phyloP scores from a whole-genome alignment of 2,888 invertebrate species.

The Pandemis cinnamomeana region DNA sequence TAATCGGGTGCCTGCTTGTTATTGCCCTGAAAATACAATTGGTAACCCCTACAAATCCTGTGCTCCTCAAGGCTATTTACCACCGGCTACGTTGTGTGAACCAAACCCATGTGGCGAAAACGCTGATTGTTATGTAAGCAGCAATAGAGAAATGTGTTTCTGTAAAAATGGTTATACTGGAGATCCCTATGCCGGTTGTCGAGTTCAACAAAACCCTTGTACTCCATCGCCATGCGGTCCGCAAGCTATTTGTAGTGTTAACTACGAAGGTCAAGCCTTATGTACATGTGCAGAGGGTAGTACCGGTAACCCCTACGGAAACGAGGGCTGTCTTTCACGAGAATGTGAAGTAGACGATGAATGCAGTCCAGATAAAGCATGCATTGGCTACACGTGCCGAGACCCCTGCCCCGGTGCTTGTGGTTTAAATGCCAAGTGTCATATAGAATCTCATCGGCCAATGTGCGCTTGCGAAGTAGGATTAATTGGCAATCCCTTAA shows the following conservation, averaged over 20 bases:
- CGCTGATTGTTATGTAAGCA: conserved; percentile 93
- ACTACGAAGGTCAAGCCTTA: conserved; percentile 87
- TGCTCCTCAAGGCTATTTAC: conserved; percentile 81
- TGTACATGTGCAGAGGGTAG: conserved; percentile 91
- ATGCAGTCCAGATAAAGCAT: conserved; percentile 89
- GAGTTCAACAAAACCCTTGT: conserved; percentile 88
- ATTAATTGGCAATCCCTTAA: conserved; percentile 90
- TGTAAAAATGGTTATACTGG: conserved; percentile 90
- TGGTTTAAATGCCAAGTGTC: conserved; percentile 89
- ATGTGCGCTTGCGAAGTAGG: conserved; percentile 90
- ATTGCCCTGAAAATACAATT: conserved; percentile 91
- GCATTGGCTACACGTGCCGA: conserved; percentile 91
- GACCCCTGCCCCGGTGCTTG: conserved; percentile 94
- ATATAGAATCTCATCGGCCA: conserved; percentile 91
- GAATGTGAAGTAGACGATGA: conserved; percentile 93
- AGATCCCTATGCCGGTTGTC: conserved; percentile 92
- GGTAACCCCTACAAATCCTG: conserved; percentile 94
- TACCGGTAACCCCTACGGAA: conserved; percentile 90
- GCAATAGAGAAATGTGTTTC: conserved; percentile 93
- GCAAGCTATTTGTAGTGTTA: conserved; percentile 88
- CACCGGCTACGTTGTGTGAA: conserved; percentile 87
- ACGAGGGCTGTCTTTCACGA: conserved; percentile 89
- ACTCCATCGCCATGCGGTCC: conserved; percentile 92
- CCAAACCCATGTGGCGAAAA: conserved; percentile 93
- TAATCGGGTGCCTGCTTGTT: conserved; percentile 91